Evolutionary conservation across 2,888 invertebrate genomes (phyloP).

Genomic region (Leucophenga maculata): DNA sequence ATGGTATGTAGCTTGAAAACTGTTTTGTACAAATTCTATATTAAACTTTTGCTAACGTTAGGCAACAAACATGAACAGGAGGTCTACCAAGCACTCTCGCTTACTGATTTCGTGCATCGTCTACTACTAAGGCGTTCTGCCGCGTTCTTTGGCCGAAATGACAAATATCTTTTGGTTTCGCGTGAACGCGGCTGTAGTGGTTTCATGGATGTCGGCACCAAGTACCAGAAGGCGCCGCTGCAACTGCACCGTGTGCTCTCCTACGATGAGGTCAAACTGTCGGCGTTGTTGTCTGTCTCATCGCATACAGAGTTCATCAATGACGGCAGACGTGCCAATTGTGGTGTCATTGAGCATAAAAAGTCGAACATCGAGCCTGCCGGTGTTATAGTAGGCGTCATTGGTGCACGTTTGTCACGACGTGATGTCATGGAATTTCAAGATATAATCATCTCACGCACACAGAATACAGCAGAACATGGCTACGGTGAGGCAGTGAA

Average conservation of each 20-base stretch:
- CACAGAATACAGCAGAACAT: conserved; percentile 73
- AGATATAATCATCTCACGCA: conserved; percentile 73
- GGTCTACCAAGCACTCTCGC: conserved; percentile 71
- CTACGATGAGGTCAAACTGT: conserved; percentile 76
- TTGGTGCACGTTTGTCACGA: conserved; percentile 73
- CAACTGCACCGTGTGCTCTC: conserved; percentile 74
- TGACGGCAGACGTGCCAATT: conserved; percentile 75
- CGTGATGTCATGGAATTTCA: conserved; percentile 74
- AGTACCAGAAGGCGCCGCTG: conserved; percentile 72
- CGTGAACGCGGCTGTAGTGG: conserved; percentile 73
- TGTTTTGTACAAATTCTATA: neutral
- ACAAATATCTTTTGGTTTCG: conserved; percentile 72
- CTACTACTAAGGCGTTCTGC: conserved; percentile 74
- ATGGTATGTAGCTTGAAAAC: conserved; percentile 52
- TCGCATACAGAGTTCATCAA: conserved; percentile 76
- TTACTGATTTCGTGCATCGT: conserved; percentile 74
- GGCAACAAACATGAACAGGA: conserved; percentile 45
- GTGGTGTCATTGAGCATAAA: conserved; percentile 70
- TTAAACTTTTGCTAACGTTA: conserved; percentile 10
- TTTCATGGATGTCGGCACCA: conserved; percentile 75
- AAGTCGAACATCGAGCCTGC: conserved; percentile 71
- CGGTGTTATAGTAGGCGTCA: conserved; percentile 74
- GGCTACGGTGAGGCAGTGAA: conserved; percentile 69
- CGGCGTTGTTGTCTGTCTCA: conserved; percentile 75
- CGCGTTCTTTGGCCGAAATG: conserved; percentile 72